Conservation (phyloP, 2,113 vertebrate species). For the Sebastes fasciatus region DNA sequence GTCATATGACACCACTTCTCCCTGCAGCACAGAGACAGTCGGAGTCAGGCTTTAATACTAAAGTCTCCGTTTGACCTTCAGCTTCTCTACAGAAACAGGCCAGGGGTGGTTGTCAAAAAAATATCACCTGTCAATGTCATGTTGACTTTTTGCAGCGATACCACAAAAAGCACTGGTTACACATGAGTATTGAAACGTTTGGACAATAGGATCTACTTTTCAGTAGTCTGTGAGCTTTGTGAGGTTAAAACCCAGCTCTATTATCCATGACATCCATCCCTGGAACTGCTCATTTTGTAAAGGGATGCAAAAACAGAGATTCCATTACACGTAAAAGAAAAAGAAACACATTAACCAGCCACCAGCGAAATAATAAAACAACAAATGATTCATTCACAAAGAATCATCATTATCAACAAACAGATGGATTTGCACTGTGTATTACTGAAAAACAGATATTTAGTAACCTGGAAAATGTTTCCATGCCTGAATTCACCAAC, state of each 20-base stretch:
- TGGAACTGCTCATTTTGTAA: slow-evolving; percentile 15
- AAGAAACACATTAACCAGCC: slow-evolving; percentile 30
- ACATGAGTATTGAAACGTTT: background rate
- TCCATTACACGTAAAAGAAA: slow-evolving; percentile 8
- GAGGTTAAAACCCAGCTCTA: background rate
- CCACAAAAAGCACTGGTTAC: background rate
- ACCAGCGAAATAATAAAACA: slow-evolving; percentile 29
- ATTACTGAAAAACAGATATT: background rate
- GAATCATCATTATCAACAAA: slow-evolving; percentile 37
- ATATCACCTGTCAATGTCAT: background rate
- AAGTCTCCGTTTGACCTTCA: slow-evolving; percentile 2
- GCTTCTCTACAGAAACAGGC: slow-evolving; percentile 19
- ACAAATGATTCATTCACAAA: slow-evolving; percentile 44
- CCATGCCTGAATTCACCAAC: slow-evolving; percentile 11
- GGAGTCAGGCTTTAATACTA: slow-evolving; percentile 23
- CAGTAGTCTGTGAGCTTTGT: background rate
- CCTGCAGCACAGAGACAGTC: slow-evolving; percentile 80
- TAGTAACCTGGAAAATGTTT: slow-evolving; percentile 11
- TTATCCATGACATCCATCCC: slow-evolving; percentile 52
- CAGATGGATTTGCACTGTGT: slow-evolving; percentile 3
- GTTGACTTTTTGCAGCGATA: background rate
- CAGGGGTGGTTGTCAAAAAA: slow-evolving; percentile 36
- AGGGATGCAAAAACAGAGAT: background rate
- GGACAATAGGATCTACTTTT: background rate
- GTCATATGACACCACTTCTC: slow-evolving; percentile 99